Evolutionary conservation across 2,888 invertebrate species (phyloP).

Genomic region (Molorchus minor): DNA sequence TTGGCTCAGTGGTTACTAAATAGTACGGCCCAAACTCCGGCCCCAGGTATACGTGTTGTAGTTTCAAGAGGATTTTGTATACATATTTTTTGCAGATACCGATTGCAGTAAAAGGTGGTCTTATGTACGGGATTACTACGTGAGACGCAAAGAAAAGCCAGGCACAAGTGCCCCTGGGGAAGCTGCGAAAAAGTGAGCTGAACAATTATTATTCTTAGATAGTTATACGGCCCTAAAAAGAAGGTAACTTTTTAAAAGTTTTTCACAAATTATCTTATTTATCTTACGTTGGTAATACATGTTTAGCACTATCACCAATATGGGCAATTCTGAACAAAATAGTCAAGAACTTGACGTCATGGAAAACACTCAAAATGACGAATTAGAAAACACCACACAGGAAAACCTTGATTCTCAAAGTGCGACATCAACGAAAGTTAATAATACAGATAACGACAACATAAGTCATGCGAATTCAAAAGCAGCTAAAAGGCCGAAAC

Average conservation of each 20-base stretch:
- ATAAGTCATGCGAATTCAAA: conserved; percentile 5
- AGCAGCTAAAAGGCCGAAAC: conserved; percentile 2
- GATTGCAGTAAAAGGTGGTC: conserved; percentile 49
- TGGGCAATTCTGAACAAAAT: conserved; percentile 5
- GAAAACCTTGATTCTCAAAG: background rate
- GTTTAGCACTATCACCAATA: conserved; percentile 7
- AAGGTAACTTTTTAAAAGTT: too few species aligned
- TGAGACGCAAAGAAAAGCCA: conserved; percentile 51
- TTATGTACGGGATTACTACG: conserved; percentile 54
- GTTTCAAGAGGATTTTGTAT: too few species aligned
- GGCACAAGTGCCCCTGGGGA: conserved; percentile 45
- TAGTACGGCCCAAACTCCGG: too few species aligned
- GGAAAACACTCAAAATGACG: background rate
- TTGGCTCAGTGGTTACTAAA: too few species aligned
- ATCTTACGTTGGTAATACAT: background rate
- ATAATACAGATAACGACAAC: too few species aligned
- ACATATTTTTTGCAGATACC: conserved; percentile 6
- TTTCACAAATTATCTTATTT: background rate
- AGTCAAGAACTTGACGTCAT: background rate
- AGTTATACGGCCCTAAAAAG: conserved; percentile 14
- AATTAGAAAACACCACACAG: conserved; percentile 1
- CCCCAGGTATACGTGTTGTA: too few species aligned
- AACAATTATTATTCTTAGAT: conserved; percentile 33
- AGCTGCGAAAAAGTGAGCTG: conserved; percentile 48
- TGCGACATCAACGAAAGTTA: background rate